Conservation (phyloP, 2,113 vertebrate genomes). For the Calypte anna region DNA sequence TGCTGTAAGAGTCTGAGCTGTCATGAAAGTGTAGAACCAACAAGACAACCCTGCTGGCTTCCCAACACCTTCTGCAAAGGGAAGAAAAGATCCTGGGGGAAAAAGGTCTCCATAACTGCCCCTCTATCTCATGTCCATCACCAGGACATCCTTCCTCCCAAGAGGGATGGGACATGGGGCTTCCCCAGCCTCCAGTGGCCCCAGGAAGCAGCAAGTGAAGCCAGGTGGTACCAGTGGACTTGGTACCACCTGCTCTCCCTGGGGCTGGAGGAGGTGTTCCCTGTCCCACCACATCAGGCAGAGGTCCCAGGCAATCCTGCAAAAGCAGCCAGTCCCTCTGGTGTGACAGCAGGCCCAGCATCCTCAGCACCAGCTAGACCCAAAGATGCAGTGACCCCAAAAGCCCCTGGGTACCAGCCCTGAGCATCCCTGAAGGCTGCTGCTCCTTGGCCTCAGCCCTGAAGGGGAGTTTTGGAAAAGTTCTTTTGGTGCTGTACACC, state of each 20-base stretch:
- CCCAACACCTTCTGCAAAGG: background rate
- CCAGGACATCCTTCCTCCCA: background rate
- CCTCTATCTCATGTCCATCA: background rate
- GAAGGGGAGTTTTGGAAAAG: background rate
- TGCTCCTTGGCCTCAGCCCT: background rate
- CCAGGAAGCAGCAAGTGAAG: background rate
- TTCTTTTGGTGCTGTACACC: background rate
- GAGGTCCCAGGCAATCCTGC: background rate
- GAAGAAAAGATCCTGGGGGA: background rate
- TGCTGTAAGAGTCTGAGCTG: conserved; percentile 18
- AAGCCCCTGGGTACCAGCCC: fast-evolving
- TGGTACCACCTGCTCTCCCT: background rate
- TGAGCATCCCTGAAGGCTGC: background rate
- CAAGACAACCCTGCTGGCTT: background rate
- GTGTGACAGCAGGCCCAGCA: background rate
- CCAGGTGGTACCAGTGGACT: background rate
- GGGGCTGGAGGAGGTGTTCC: background rate
- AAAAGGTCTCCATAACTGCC: background rate
- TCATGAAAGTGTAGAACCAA: background rate
- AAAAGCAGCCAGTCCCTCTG: background rate
- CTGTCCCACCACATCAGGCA: background rate
- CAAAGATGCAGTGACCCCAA: background rate
- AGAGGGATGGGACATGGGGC: background rate
- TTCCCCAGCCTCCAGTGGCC: background rate
- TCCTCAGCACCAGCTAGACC: fast-evolving